phyloP scores from a whole-genome alignment of 2,888 invertebrate genomes.

The Drosophila mulleri region DNA sequence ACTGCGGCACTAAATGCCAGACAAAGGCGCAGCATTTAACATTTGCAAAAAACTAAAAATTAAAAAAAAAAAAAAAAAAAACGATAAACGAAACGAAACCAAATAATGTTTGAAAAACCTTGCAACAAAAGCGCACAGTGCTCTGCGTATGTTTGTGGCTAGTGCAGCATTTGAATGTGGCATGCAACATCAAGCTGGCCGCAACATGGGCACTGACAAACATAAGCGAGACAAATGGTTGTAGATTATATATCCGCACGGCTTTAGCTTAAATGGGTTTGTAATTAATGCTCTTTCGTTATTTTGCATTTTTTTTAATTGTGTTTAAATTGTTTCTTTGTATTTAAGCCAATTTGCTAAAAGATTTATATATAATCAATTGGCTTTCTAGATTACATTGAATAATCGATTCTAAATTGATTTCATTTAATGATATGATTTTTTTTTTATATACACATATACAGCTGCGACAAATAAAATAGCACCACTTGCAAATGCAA shows the following conservation, averaged over 20 bases:
- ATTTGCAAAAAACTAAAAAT: slow-evolving; percentile 1
- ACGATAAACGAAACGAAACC: neutral
- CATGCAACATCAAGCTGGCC: slow-evolving; percentile 15
- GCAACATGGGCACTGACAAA: slow-evolving; percentile 24
- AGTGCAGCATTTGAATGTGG: slow-evolving; percentile 57
- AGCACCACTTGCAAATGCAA: too few relatives aligned
- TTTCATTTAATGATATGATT: too few relatives aligned
- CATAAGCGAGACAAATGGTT: slow-evolving; percentile 16
- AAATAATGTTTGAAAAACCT: slow-evolving; percentile 7
- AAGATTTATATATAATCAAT: too few relatives aligned
- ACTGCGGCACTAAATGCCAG: slow-evolving; percentile 48
- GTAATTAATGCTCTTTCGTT: neutral
- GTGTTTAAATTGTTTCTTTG: too few relatives aligned
- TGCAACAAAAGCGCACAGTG: slow-evolving; percentile 11
- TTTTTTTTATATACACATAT: too few relatives aligned
- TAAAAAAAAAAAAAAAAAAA: slow-evolving; percentile 9
- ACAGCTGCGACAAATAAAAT: too few relatives aligned
- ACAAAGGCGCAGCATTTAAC: slow-evolving; percentile 45
- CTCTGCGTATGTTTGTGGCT: slow-evolving; percentile 20
- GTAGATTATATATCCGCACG: neutral
- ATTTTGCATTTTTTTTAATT: neutral
- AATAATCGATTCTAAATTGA: too few relatives aligned
- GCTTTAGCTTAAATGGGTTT: neutral
- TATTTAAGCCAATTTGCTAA: too few relatives aligned
- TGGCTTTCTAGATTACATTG: too few relatives aligned